phyloP scores from a whole-genome alignment of 2,113 vertebrate species.

The Ailurus styani region DNA sequence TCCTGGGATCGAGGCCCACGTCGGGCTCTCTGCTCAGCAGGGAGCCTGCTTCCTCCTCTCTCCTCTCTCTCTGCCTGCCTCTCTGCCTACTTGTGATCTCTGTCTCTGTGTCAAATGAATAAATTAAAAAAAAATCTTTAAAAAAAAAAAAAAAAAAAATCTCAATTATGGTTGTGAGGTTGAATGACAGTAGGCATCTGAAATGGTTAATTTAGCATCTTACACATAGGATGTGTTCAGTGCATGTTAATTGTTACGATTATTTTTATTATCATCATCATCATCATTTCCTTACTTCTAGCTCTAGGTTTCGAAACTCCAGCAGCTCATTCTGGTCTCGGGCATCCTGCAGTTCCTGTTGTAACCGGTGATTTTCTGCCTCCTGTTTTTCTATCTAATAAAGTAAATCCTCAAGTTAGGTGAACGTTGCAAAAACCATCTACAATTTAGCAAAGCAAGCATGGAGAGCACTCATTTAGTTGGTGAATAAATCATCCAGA shows the following conservation, averaged over 20 bases:
- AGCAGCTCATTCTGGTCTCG: conserved; percentile 97
- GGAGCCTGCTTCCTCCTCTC: too few relatives aligned
- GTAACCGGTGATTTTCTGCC: conserved; percentile 86
- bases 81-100: too few relatives aligned
- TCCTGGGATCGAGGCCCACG: too few relatives aligned
- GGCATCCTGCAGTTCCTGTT: conserved; percentile 96
- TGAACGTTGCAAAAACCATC: neutral
- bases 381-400: conserved; percentile 94
- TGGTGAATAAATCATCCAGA: neutral
- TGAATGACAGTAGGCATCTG: neutral
- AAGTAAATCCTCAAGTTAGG: conserved; percentile 75
- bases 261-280: neutral
- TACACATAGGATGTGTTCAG: neutral
- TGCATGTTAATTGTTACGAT: neutral
- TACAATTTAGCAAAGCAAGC: conserved; percentile 38
- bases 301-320: conserved; percentile 96
- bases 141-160: too few relatives aligned
- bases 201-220: neutral
- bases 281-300: conserved; percentile 87
- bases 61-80: too few relatives aligned
- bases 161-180: neutral
- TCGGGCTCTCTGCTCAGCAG: too few relatives aligned
- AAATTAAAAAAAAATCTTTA: too few relatives aligned
- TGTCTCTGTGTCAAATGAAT: too few relatives aligned
- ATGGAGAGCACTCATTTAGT: neutral